These are phyloP conservation scores for Labrus mixtus DNA, from an alignment of 2,113 vertebrate species.

Conservation along the genomic window DNA sequence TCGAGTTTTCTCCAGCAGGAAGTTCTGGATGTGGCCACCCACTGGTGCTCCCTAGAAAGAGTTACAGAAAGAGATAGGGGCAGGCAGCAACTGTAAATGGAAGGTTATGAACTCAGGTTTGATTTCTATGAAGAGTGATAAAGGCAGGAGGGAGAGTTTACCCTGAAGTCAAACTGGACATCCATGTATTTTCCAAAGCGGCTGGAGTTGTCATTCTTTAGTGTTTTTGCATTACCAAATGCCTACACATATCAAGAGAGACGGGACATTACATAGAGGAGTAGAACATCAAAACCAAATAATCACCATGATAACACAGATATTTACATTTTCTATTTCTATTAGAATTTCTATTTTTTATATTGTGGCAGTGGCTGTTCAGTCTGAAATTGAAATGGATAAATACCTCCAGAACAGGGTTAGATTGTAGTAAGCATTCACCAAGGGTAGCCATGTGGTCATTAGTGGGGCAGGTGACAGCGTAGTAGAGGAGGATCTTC, in stretches of 20 bases:
- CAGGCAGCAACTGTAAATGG: not conserved
- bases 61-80: not conserved
- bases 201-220: constrained; percentile 97
- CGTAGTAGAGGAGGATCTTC: constrained; percentile 96
- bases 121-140: not conserved
- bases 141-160: constrained; percentile 55
- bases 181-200: constrained; percentile 99
- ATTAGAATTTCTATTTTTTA: too few relatives aligned
- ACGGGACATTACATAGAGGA: constrained; percentile 19
- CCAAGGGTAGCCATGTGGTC: constrained; percentile 88
- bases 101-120: too few relatives aligned
- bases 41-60: constrained; percentile 90
- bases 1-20: constrained; percentile 96
- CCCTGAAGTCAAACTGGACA: constrained; percentile 97
- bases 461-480: constrained; percentile 91
- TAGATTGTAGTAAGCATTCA: constrained; percentile 93
- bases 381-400: not conserved
- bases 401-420: constrained; percentile 94
- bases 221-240: constrained; percentile 97
- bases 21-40: constrained; percentile 96
- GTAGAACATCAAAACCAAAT: constrained; percentile 11
- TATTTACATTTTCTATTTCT: not conserved
- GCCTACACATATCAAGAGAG: constrained; percentile 80
- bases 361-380: not conserved
- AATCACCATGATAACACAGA: not conserved